Evolutionary conservation across 2,888 invertebrate species (phyloP).

Genomic region (Clivina fossor): DNA sequence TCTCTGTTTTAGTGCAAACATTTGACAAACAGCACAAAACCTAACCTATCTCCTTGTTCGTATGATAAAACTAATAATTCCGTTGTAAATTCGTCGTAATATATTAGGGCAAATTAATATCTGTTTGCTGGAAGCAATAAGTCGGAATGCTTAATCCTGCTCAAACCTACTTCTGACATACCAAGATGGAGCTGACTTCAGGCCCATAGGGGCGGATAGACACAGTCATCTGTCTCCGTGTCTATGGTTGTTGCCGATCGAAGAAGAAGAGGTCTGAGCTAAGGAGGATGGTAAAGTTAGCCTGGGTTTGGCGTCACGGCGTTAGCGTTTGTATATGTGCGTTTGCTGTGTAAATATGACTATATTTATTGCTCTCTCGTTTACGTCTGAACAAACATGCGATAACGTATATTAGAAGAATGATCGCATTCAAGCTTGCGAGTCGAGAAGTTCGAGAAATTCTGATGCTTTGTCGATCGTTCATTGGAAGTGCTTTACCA

Average conservation of each 20-base stretch:
- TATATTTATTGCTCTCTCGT: slow-evolving; percentile 37
- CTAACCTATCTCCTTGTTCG: too few species aligned
- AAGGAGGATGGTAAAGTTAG: not conserved
- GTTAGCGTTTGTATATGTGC: not conserved
- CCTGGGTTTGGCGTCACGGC: not conserved
- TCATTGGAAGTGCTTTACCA: slow-evolving; percentile 7
- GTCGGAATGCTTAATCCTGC: slow-evolving; percentile 5
- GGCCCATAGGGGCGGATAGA: not conserved
- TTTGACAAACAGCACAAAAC: too few species aligned
- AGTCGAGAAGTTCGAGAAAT: slow-evolving; percentile 19
- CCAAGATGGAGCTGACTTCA: not conserved
- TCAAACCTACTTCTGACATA: slow-evolving; percentile 5
- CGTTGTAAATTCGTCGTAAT: too few species aligned
- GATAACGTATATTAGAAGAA: slow-evolving; percentile 49
- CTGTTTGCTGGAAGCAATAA: slow-evolving; percentile 13
- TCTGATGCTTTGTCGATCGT: slow-evolving; percentile 9
- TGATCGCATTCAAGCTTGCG: slow-evolving; percentile 47
- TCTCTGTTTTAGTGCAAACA: too few species aligned
- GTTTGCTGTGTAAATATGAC: slow-evolving; percentile 30
- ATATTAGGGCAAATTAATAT: slow-evolving; percentile 19
- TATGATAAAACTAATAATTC: too few species aligned
- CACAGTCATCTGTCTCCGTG: slow-evolving; percentile 5
- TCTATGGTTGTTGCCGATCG: not conserved
- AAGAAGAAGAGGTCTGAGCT: too few species aligned
- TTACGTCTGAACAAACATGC: slow-evolving; percentile 47